Conservation (phyloP, 2,113 vertebrate species). For the Hydrolagus affinis region DNA sequence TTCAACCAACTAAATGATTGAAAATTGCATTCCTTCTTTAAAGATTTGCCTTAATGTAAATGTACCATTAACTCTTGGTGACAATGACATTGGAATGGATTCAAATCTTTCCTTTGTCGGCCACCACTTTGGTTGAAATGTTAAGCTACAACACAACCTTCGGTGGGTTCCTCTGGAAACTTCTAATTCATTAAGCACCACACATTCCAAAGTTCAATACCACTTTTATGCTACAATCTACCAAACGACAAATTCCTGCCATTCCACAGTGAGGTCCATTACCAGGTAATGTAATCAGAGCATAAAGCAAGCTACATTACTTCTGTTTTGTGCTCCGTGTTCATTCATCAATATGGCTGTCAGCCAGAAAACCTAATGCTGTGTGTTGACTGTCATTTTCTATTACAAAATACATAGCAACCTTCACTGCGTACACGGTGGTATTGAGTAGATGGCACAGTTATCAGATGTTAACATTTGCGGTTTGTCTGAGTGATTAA, state of each 20-base stretch:
- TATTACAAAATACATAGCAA: slow-evolving; percentile 34
- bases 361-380: neutral
- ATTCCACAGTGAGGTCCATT: slow-evolving; percentile 13
- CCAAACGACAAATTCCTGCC: slow-evolving; percentile 15
- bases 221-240: slow-evolving; percentile 16
- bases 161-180: neutral
- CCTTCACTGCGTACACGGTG: slow-evolving; percentile 39
- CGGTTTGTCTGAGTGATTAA: slow-evolving; percentile 32
- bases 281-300: slow-evolving; percentile 20
- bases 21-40: too few species aligned
- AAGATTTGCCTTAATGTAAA: too few species aligned
- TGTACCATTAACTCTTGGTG: too few species aligned
- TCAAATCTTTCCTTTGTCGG: neutral
- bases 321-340: neutral
- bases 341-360: slow-evolving; percentile 8
- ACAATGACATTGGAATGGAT: neutral
- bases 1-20: too few species aligned
- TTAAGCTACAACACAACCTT: neutral
- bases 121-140: neutral
- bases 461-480: slow-evolving; percentile 47
- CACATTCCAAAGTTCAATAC: slow-evolving; percentile 18
- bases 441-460: slow-evolving; percentile 30
- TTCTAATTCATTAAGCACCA: neutral
- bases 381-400: slow-evolving; percentile 21
- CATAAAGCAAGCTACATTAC: neutral